Conservation (phyloP, 2,888 invertebrate genomes). For the Ennomos fuscantarius region DNA sequence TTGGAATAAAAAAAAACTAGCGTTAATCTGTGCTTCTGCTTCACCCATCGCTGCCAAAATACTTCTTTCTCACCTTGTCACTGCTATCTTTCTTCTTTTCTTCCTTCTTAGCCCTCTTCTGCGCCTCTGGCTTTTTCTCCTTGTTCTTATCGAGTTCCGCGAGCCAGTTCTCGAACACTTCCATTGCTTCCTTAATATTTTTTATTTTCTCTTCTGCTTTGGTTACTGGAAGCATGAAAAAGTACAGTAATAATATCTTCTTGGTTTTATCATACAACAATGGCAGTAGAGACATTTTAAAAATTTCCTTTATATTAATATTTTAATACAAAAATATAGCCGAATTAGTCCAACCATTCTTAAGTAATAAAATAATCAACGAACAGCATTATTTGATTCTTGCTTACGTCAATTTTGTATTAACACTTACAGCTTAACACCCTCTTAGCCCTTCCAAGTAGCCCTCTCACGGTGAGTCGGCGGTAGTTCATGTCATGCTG, state of each 20-base stretch:
- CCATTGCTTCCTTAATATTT: constrained; percentile 88
- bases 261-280: no score
- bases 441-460: constrained; percentile 66
- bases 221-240: constrained; percentile 79
- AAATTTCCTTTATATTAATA: no score
- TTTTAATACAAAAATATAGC: no score
- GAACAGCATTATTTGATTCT: no score
- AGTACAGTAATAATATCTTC: neutral
- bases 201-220: constrained; percentile 89
- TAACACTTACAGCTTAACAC: constrained; percentile 54
- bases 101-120: constrained; percentile 53
- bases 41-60: neutral
- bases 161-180: constrained; percentile 88
- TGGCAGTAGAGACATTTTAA: no score
- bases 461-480: constrained; percentile 86
- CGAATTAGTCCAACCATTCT: no score
- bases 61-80: constrained; percentile 46
- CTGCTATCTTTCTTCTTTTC: constrained; percentile 41
- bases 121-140: constrained; percentile 59
- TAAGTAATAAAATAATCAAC: no score
- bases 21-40: no score
- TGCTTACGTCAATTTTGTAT: no score
- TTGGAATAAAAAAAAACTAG: no score
- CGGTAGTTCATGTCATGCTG: constrained; percentile 88
- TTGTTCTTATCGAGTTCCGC: constrained; percentile 77